phyloP scores from a whole-genome alignment of 2,888 invertebrate species.

The Selenia dentaria region DNA sequence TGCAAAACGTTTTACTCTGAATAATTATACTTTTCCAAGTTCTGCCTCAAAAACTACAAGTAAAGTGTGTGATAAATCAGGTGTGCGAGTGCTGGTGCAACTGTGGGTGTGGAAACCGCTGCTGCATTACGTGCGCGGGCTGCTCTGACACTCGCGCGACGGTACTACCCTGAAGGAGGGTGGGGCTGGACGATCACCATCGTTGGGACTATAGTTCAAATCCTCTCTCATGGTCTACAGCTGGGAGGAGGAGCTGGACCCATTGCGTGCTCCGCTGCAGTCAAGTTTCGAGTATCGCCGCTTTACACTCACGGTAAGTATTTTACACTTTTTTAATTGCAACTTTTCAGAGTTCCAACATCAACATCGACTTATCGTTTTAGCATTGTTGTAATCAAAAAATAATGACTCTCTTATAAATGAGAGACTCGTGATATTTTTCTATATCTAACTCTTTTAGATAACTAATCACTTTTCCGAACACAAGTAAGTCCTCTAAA shows the following conservation, averaged over 20 bases:
- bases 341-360: too few species aligned
- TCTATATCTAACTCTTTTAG: too few species aligned
- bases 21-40: conserved; percentile 1
- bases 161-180: conserved; percentile 94
- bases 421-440: too few species aligned
- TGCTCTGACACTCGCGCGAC: conserved; percentile 87
- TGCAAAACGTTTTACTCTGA: not conserved
- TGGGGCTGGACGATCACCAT: conserved; percentile 94
- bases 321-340: not conserved
- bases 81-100: conserved; percentile 80
- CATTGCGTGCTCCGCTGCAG: conserved; percentile 86
- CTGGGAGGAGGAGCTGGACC: conserved; percentile 87
- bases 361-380: too few species aligned
- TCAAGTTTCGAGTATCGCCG: conserved; percentile 86
- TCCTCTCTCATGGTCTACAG: conserved; percentile 90
- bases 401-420: too few species aligned
- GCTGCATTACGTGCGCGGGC: conserved; percentile 85
- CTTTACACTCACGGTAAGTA: conserved; percentile 87
- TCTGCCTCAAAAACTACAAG: conserved; percentile 26
- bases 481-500: too few species aligned
- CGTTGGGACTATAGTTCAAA: conserved; percentile 89
- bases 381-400: too few species aligned
- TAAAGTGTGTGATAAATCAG: conserved; percentile 57
- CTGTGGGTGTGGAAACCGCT: conserved; percentile 73
- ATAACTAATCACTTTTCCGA: too few species aligned